phyloP scores from a whole-genome alignment of 2,113 vertebrate species.

The Barbus barbus region DNA sequence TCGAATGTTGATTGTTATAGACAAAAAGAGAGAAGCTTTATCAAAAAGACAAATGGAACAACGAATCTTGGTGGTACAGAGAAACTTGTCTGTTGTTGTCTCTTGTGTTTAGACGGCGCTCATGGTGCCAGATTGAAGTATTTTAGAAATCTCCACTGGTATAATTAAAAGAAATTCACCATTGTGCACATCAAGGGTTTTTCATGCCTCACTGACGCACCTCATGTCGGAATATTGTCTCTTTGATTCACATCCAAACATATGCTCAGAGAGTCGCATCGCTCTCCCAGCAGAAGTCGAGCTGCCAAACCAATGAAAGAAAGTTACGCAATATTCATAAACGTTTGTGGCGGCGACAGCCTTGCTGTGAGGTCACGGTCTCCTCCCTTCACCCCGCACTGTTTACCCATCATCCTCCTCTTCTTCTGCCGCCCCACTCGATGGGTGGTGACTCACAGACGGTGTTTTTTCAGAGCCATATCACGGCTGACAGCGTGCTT shows the following conservation, averaged over 20 bases:
- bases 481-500: neutral
- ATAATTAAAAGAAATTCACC: conserved; percentile 36
- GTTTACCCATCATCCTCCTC: conserved; percentile 17
- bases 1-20: neutral
- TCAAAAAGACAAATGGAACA: conserved; percentile 1
- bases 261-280: conserved; percentile 11
- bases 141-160: conserved; percentile 35
- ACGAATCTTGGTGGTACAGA: neutral
- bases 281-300: neutral
- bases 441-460: conserved; percentile 31
- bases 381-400: conserved; percentile 9
- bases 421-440: conserved; percentile 5
- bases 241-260: conserved; percentile 40
- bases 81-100: conserved; percentile 5
- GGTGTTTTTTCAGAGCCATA: neutral
- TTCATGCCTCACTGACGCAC: conserved; percentile 25
- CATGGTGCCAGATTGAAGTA: neutral
- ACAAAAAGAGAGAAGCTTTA: neutral
- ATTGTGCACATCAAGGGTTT: conserved; percentile 37
- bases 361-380: conserved; percentile 1
- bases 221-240: conserved; percentile 9
- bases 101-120: conserved; percentile 1
- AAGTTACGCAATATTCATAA: conserved; percentile 30
- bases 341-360: conserved; percentile 6
- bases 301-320: conserved; percentile 34